Evolutionary conservation across 1,140 invertebrate genomes (phyloP).

Genomic region (Antheraea mylitta): DNA sequence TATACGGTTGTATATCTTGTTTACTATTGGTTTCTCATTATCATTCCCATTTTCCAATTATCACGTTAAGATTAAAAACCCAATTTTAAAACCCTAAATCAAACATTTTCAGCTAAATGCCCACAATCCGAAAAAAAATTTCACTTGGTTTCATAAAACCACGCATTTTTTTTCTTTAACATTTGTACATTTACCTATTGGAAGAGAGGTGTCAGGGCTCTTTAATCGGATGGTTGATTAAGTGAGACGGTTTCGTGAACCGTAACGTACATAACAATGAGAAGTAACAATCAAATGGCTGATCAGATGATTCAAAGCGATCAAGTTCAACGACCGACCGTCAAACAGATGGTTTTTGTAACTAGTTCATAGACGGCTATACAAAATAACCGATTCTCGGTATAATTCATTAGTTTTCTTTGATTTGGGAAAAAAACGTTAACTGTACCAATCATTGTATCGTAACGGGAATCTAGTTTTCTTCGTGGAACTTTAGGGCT

Average conservation of each 20-base stretch:
- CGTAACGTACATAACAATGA: neutral
- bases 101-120: no score
- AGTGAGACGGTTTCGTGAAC: neutral
- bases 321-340: constrained; percentile 19
- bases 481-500: neutral
- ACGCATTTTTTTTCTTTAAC: no score
- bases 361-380: neutral
- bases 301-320: constrained; percentile 26
- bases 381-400: constrained; percentile 1
- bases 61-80: no score
- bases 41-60: no score
- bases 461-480: neutral
- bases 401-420: constrained; percentile 3
- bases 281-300: constrained; percentile 11
- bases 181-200: neutral
- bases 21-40: no score
- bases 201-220: no score
- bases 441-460: neutral
- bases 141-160: no score
- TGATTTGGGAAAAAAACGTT: neutral
- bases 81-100: no score
- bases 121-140: no score
- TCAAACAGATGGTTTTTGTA: constrained; percentile 25
- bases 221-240: no score
- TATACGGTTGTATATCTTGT: no score